Percentiles rank a stretch among this genome's conserved stretches.
phyloP scores from a whole-genome alignment of 2,888 invertebrate genomes.

The Dicranocentrus wangi region DNA sequence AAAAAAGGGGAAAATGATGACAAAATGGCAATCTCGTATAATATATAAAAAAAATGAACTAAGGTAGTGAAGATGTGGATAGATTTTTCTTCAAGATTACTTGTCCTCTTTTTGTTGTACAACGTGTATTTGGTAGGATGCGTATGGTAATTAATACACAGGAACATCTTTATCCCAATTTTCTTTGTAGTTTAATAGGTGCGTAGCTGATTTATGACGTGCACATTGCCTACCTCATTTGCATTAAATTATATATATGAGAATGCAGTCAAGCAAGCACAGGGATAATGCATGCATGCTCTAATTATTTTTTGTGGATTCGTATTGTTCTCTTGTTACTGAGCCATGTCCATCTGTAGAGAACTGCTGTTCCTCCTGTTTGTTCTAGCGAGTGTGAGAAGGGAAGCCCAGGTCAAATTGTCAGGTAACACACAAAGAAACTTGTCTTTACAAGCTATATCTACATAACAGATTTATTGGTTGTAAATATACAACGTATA shows the following conservation, averaged over 20 bases:
- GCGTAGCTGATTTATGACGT: slow-evolving; percentile 9
- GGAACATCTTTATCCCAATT: slow-evolving; percentile 7
- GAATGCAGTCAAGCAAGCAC: not conserved
- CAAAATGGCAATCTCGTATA: not conserved
- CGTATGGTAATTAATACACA: not conserved
- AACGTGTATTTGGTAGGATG: not conserved
- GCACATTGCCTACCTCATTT: slow-evolving; percentile 12
- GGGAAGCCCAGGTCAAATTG: no score
- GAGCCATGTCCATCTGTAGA: not conserved
- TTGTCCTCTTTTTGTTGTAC: not conserved
- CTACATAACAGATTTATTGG: no score
- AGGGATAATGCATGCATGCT: not conserved
- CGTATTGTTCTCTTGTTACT: not conserved
- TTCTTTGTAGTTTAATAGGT: not conserved
- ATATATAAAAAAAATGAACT: not conserved
- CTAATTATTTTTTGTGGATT: slow-evolving; percentile 4
- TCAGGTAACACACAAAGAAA: no score
- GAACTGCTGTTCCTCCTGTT: no score
- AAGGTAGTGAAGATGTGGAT: not conserved
- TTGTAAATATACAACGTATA: no score
- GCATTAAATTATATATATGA: not conserved
- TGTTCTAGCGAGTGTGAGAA: no score
- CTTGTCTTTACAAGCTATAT: no score
- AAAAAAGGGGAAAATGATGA: not conserved
- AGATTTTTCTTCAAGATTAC: not conserved